Conservation (phyloP, 2,888 invertebrate genomes). For the Leptogaster cylindrica region DNA sequence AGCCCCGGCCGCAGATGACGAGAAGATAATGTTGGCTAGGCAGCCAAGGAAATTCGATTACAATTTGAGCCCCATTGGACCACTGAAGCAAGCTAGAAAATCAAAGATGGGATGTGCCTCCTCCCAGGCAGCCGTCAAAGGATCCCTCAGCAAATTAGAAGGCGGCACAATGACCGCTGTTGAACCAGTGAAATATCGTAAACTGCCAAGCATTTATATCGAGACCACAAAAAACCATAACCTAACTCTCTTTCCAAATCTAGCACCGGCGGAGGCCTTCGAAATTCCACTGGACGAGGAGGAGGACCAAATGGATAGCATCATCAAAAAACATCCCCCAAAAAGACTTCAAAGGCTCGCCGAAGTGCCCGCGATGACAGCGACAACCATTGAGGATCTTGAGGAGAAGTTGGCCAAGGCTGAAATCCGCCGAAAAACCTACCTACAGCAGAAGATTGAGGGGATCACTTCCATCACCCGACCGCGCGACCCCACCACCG, state of each 20-base stretch:
- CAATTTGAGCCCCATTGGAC: constrained; percentile 45
- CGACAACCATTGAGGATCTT: constrained; percentile 69
- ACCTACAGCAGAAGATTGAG: constrained; percentile 56
- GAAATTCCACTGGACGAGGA: constrained; percentile 67
- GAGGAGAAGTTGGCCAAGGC: constrained; percentile 77
- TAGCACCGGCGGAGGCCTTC: constrained; percentile 66
- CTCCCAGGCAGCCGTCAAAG: constrained; percentile 46
- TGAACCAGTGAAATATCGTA: constrained; percentile 49
- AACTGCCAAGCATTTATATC: constrained; percentile 37
- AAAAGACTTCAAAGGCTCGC: constrained; percentile 72
- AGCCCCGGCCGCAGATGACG: constrained; percentile 36
- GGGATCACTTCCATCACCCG: not conserved
- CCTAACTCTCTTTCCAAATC: not conserved
- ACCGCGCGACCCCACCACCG: not conserved
- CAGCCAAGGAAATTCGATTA: constrained; percentile 48
- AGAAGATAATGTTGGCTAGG: constrained; percentile 45
- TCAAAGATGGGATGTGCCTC: constrained; percentile 51
- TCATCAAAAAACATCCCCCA: constrained; percentile 70
- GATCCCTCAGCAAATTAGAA: not conserved
- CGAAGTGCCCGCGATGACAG: constrained; percentile 64
- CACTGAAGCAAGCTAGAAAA: constrained; percentile 32
- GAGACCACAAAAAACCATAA: not conserved
- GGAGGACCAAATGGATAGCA: constrained; percentile 56
- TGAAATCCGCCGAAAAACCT: constrained; percentile 70
- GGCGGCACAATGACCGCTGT: not conserved